These are phyloP conservation scores for Myotis daubentonii DNA, from an alignment of 2,797 vertebrate species.

Conservation along the genomic window DNA sequence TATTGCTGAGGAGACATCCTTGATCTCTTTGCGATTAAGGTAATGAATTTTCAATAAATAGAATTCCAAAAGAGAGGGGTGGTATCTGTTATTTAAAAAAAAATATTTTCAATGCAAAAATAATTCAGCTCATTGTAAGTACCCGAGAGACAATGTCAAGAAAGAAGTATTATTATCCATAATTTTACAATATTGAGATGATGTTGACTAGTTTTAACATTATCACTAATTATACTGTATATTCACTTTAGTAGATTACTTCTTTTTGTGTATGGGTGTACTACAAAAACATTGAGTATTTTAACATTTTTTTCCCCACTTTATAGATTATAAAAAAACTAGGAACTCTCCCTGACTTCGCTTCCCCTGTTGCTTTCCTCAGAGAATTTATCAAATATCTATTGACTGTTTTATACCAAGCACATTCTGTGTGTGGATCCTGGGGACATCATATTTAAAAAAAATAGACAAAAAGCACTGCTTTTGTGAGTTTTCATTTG, in stretches of 20 bases:
- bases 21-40: background rate
- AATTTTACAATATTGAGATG: background rate
- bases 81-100: background rate
- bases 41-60: background rate
- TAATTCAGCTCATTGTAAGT: constrained; percentile 9
- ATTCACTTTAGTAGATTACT: background rate
- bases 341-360: background rate
- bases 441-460: background rate
- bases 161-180: background rate
- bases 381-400: background rate
- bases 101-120: background rate
- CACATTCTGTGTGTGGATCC: background rate
- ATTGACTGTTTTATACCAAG: background rate
- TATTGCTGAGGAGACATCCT: background rate
- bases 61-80: background rate
- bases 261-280: background rate
- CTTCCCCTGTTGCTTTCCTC: background rate
- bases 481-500: background rate
- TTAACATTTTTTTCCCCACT: background rate
- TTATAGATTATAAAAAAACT: background rate
- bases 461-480: background rate
- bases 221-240: background rate
- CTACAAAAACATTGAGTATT: background rate
- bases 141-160: background rate
- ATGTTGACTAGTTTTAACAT: background rate